Conservation (phyloP, 2,113 vertebrate genomes). For the Notarius quadriscutis region DNA sequence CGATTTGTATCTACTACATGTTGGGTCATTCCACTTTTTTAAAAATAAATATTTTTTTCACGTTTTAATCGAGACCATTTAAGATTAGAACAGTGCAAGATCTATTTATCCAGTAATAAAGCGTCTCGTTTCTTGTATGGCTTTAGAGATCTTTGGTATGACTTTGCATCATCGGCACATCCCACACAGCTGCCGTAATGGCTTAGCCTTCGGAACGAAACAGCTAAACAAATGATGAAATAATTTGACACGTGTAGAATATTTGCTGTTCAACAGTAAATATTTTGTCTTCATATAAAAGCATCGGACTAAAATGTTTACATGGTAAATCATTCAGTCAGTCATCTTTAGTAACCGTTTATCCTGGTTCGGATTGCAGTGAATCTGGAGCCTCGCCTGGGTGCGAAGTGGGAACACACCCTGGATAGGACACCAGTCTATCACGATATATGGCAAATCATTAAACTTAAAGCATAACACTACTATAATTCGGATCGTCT, state of each 20-base stretch:
- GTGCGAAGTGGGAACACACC: not conserved
- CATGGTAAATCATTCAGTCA: constrained; percentile 64
- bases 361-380: not conserved
- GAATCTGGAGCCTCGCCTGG: not conserved
- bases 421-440: not conserved
- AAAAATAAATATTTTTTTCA: not conserved
- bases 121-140: constrained; percentile 43
- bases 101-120: not conserved
- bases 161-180: constrained; percentile 29
- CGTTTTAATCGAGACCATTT: not conserved
- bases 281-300: constrained; percentile 18
- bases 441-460: not conserved
- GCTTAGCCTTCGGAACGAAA: constrained; percentile 47
- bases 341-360: not conserved
- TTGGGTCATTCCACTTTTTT: not conserved
- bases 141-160: constrained; percentile 59
- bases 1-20: not conserved
- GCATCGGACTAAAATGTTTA: constrained; percentile 59
- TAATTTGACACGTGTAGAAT: not conserved
- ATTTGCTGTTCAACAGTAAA: not conserved
- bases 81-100: constrained; percentile 16
- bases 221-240: not conserved
- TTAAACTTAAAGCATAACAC: constrained; percentile 56
- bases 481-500: constrained; percentile 13
- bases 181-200: constrained; percentile 53